phyloP scores from a whole-genome alignment of 92 coral and sea anemone species.

The Zoanthus sansibaricus region DNA sequence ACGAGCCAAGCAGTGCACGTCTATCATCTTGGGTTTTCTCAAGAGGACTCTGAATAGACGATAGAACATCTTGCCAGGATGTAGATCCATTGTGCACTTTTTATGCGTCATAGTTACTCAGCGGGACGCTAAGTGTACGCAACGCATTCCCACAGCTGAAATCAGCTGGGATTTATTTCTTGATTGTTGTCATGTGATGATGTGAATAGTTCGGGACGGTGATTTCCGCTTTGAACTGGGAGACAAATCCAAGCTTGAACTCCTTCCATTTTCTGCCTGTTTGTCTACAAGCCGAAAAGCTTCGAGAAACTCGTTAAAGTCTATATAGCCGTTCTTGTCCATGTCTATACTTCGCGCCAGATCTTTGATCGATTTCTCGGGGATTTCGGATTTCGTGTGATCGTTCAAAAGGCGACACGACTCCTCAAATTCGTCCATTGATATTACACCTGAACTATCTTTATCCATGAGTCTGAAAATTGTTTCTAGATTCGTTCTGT shows the following conservation, averaged over 20 bases:
- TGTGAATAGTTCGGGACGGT: conserved; percentile 42
- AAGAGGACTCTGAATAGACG: too few relatives aligned
- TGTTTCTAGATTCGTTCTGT: conserved; percentile 93
- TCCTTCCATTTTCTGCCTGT: conserved; percentile 12
- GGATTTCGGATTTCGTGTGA: conserved; percentile 86
- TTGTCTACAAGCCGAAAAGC: conserved; percentile 92
- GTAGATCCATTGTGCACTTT: neutral
- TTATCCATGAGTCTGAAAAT: conserved; percentile 96
- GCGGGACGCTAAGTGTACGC: neutral
- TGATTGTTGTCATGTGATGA: neutral
- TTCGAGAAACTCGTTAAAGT: conserved; percentile 95
- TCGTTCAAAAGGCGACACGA: conserved; percentile 85
- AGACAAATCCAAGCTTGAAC: conserved; percentile 21
- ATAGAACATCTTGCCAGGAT: too few relatives aligned
- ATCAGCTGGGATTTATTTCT: neutral
- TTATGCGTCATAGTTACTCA: neutral
- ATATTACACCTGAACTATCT: conserved; percentile 92
- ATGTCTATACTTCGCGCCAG: conserved; percentile 91
- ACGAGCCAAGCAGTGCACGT: too few relatives aligned
- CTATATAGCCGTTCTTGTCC: conserved; percentile 93
- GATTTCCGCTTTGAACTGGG: conserved; percentile 6
- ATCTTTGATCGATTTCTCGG: conserved; percentile 87
- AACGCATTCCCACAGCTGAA: neutral
- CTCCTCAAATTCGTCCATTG: conserved; percentile 92
- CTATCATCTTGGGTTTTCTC: too few relatives aligned